Percentiles rank a stretch among this genome's conserved stretches.
Evolutionary conservation across 2,797 vertebrate genomes (phyloP).

Genomic region (Parauchenoglanis punctatus): DNA sequence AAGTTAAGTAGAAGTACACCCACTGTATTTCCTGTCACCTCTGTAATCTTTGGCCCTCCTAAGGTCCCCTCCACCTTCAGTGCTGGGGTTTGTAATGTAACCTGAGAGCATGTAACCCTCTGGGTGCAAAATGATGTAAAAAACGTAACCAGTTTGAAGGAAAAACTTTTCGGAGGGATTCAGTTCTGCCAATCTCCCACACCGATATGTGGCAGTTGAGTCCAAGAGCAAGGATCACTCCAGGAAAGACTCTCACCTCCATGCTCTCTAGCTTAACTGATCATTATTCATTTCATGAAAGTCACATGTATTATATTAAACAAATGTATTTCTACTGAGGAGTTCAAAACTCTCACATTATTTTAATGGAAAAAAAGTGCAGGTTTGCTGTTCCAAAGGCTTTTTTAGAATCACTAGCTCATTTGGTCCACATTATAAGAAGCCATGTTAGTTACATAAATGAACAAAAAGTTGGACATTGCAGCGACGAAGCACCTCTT

Average conservation of each 20-base stretch:
- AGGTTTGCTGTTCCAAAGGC: neutral
- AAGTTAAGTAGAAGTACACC: conserved; percentile 43
- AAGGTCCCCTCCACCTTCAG: conserved; percentile 13
- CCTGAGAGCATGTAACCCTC: conserved; percentile 5
- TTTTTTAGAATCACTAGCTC: neutral
- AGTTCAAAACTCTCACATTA: neutral
- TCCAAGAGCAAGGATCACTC: neutral
- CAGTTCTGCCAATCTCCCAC: neutral
- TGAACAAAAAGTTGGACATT: neutral
- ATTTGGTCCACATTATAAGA: conserved; percentile 5
- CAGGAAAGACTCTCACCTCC: conserved; percentile 23
- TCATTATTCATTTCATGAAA: neutral
- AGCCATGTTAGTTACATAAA: neutral
- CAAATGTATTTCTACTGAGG: neutral
- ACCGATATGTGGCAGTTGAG: neutral
- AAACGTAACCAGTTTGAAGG: neutral
- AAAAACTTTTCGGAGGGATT: neutral
- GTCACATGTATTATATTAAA: neutral
- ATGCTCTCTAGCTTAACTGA: neutral
- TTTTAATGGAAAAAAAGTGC: neutral
- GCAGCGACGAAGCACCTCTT: neutral
- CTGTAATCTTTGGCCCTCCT: conserved; percentile 44
- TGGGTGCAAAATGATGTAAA: neutral
- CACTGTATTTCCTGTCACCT: conserved; percentile 45
- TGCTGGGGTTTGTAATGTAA: conserved; percentile 34